Evolutionary conservation across 2,888 invertebrate genomes (phyloP).

Genomic region (Hipparchia sbordonii): DNA sequence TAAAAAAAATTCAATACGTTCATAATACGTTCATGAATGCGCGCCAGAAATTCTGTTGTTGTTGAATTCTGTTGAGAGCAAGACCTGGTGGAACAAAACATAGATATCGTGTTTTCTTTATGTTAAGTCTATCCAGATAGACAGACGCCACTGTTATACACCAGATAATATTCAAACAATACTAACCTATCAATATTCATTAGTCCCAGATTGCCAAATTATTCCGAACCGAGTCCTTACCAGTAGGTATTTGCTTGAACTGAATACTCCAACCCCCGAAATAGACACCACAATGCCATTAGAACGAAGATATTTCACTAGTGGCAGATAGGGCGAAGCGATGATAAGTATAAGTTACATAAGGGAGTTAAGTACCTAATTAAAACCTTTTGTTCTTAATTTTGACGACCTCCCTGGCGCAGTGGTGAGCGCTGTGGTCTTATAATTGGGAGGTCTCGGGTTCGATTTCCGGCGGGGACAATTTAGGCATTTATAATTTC

Average conservation of each 20-base stretch:
- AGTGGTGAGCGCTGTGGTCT: too few species aligned
- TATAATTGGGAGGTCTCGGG: too few species aligned
- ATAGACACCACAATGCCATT: slow-evolving; percentile 41
- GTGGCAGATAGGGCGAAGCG: background rate
- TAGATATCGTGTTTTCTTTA: background rate
- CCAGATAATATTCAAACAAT: slow-evolving; percentile 12
- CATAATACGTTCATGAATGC: too few species aligned
- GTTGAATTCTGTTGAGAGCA: too few species aligned
- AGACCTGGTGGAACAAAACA: too few species aligned
- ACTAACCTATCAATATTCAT: slow-evolving; percentile 15
- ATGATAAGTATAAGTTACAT: background rate
- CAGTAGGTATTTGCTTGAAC: slow-evolving; percentile 7
- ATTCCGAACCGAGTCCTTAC: slow-evolving; percentile 8
- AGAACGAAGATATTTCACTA: slow-evolving; percentile 18
- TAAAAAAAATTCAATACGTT: too few species aligned
- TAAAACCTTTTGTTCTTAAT: too few species aligned
- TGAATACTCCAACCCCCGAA: slow-evolving; percentile 17
- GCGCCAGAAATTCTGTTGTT: too few species aligned
- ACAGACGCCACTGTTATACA: background rate
- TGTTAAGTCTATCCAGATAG: background rate
- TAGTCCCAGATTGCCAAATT: slow-evolving; percentile 7
- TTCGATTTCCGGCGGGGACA: too few species aligned
- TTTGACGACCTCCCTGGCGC: too few species aligned
- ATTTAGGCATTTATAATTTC: too few species aligned
- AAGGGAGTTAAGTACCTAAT: background rate